Conservation (phyloP, 1,140 invertebrate species). For the Rhyzopertha dominica region DNA sequence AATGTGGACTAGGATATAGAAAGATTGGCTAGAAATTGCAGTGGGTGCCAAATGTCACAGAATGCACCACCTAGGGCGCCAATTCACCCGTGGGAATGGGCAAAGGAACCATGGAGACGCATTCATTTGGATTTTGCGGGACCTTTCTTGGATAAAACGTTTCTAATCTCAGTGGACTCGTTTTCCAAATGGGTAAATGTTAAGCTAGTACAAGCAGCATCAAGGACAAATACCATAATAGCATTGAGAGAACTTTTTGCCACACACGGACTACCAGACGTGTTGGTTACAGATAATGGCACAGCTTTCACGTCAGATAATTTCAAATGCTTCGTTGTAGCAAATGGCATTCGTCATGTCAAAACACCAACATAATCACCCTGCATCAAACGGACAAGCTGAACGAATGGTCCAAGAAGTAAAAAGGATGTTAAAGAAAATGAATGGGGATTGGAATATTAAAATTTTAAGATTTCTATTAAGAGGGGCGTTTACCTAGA, state of each 20-base stretch:
- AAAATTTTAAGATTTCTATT: too few relatives aligned
- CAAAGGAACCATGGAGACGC: slow-evolving; percentile 43
- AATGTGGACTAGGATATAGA: slow-evolving; percentile 2
- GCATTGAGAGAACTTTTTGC: slow-evolving; percentile 32
- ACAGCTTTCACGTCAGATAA: slow-evolving; percentile 39
- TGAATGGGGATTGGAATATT: too few relatives aligned
- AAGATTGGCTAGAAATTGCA: neutral
- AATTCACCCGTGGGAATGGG: slow-evolving; percentile 15
- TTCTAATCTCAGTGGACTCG: slow-evolving; percentile 47
- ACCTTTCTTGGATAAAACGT: slow-evolving; percentile 39
- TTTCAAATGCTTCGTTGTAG: slow-evolving; percentile 36
- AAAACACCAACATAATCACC: too few relatives aligned
- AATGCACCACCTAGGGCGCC: slow-evolving; percentile 19
- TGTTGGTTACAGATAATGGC: slow-evolving; percentile 42
- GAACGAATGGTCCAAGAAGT: too few relatives aligned
- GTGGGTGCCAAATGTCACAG: slow-evolving; percentile 2
- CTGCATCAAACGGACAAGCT: too few relatives aligned
- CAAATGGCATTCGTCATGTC: slow-evolving; percentile 3
- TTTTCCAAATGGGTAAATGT: slow-evolving; percentile 47
- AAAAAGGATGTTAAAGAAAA: too few relatives aligned
- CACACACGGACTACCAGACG: slow-evolving; percentile 38
- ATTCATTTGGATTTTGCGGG: slow-evolving; percentile 49
- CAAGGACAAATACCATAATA: slow-evolving; percentile 17
- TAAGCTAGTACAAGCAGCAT: slow-evolving; percentile 14
- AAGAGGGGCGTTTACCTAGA: too few relatives aligned